Conservation (phyloP, 2,113 vertebrate species). For the Bubalus kerabau region DNA sequence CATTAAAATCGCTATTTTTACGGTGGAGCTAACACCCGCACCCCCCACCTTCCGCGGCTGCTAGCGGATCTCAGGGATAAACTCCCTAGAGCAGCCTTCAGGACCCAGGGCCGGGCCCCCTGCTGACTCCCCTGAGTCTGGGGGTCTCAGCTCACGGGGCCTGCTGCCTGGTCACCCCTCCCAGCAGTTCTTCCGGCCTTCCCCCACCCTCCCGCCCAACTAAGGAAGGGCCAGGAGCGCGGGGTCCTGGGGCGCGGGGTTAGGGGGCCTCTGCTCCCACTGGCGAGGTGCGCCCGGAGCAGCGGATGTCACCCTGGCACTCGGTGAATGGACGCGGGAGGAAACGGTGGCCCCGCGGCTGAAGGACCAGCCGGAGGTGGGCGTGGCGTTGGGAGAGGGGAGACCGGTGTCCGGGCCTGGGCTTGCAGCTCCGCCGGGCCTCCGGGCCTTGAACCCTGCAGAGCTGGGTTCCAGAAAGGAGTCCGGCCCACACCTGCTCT, state of each 20-base stretch:
- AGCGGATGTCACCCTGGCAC: fast-evolving
- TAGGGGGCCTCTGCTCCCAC: not conserved
- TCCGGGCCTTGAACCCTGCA: not conserved
- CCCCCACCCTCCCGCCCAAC: too few species aligned
- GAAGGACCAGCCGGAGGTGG: not conserved
- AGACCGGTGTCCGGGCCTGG: fast-evolving
- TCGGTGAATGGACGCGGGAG: not conserved
- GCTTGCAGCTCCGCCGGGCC: not conserved
- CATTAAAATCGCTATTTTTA: not conserved
- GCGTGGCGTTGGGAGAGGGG: fast-evolving
- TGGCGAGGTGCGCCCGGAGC: fast-evolving
- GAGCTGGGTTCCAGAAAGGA: not conserved
- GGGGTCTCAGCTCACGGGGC: too few species aligned
- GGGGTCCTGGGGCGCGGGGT: not conserved
- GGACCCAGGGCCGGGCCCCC: not conserved
- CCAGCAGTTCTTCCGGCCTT: fast-evolving
- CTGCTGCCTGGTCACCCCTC: not conserved
- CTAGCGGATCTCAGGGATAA: not conserved
- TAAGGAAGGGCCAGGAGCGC: fast-evolving
- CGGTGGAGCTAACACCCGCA: not conserved
- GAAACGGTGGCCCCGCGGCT: fast-evolving
- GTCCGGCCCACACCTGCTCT: not conserved
- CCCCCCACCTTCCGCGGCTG: not conserved
- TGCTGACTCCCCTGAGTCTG: fast-evolving
- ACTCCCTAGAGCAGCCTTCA: not conserved